Evolutionary conservation across 2,888 invertebrate species (phyloP), one percentile per base, ranked within the genome.

Genomic region (Stenichneumon culpator): DNA sequence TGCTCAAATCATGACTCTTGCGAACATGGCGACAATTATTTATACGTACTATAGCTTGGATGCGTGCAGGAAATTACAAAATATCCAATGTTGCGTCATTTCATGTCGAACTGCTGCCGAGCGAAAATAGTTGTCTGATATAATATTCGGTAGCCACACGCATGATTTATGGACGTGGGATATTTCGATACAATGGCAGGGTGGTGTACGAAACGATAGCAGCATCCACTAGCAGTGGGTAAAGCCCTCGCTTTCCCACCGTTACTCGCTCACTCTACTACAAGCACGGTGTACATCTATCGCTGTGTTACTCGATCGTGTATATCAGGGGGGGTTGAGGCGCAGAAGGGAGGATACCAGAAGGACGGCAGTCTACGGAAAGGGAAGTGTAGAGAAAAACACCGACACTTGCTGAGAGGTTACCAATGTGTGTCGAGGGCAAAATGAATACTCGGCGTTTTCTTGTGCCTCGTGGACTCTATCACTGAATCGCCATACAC

Each of bases 121-220:
- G 75, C 67, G 77, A 67, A 90, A 89, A 91, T 90, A 91, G 91
- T 90, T 90, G 88, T 87, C 82, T 81, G 89, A 89, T 91, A 91
- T 92, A 92, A 92, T 93, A 91, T 90, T 91, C 90, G 90, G 86
- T 86, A 68, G 86, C 89, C 88, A 87, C 82, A 77, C 87, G 68
- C 44, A 87, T 92, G 92, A 93, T 92, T 93, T 92, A 92, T 92
- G 89, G 88, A 86, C 82, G 88, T 88, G 89, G 90, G 90, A 91
- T 91, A 91, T 92, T 91, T 91, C 90, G 91, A 91, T 91, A 92
- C 90, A 92, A 91, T 91, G 89, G 88, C 80, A 79, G 79, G 44
- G 77, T 67, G 19, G 84, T 25, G 57, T 68, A 67, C 54, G 39
- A 67, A 52, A 67, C 52, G 77, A 77, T 77, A 68, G 77, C 68